Evolutionary conservation across 2,888 invertebrate species (phyloP).

Genomic region (Scelioninae gen. 1): DNA sequence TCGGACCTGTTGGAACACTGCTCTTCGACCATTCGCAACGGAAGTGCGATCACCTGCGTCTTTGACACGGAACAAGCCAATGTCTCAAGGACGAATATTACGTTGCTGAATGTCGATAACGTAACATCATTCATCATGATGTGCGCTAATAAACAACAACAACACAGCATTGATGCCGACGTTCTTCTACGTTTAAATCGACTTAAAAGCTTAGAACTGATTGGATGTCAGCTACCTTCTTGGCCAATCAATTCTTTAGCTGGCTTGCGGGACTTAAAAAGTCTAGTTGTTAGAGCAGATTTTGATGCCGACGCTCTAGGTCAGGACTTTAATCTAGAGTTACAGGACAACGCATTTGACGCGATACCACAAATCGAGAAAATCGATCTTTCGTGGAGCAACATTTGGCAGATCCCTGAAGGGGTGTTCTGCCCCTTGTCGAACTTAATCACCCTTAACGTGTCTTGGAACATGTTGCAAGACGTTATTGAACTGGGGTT

Average conservation of each 20-base stretch:
- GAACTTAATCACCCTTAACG: slow-evolving; percentile 91
- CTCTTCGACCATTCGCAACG: slow-evolving; percentile 86
- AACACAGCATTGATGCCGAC: slow-evolving; percentile 68
- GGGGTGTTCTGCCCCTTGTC: slow-evolving; percentile 93
- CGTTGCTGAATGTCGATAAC: slow-evolving; percentile 91
- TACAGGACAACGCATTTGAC: slow-evolving; percentile 91
- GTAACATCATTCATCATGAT: slow-evolving; percentile 79
- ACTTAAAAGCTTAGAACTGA: slow-evolving; percentile 91
- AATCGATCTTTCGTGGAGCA: slow-evolving; percentile 93
- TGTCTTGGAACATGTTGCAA: slow-evolving; percentile 94
- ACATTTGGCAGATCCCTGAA: slow-evolving; percentile 95
- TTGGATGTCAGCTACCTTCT: slow-evolving; percentile 93
- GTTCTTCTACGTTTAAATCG: slow-evolving; percentile 92
- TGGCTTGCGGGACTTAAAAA: slow-evolving; percentile 92
- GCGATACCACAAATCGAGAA: slow-evolving; percentile 92
- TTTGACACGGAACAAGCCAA: slow-evolving; percentile 86
- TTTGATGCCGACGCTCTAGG: slow-evolving; percentile 75
- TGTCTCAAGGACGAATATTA: slow-evolving; percentile 89
- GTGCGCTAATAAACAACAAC: slow-evolving; percentile 55
- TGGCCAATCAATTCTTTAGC: slow-evolving; percentile 92
- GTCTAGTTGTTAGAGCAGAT: slow-evolving; percentile 91
- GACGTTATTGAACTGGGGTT: slow-evolving; percentile 95
- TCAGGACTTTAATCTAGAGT: slow-evolving; percentile 89
- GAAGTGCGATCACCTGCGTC: slow-evolving; percentile 85
- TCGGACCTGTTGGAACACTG: slow-evolving; percentile 95